Evolutionary conservation across 2,113 vertebrate genomes (phyloP).

Genomic region (Antechinus flavipes): DNA sequence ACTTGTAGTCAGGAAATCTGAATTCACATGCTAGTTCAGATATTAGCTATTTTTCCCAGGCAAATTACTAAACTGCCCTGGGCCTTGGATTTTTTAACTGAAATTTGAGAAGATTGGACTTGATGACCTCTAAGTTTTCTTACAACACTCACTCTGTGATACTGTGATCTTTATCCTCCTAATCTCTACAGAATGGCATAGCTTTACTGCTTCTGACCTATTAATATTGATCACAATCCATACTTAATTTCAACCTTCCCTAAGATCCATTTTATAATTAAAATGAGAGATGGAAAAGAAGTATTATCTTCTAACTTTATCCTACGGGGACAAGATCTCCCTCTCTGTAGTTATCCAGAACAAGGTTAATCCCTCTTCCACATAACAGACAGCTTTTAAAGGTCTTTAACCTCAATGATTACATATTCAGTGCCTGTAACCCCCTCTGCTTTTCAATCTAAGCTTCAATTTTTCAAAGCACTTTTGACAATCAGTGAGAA

Average conservation of each 20-base stretch:
- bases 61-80: background rate
- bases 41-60: background rate
- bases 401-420: background rate
- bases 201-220: background rate
- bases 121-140: background rate
- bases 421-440: background rate
- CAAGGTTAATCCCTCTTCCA: background rate
- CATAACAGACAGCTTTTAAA: background rate
- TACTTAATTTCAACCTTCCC: background rate
- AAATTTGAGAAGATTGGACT: background rate
- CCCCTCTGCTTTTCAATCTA: conserved; percentile 31
- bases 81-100: background rate
- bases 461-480: conserved; percentile 28
- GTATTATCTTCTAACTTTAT: background rate
- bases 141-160: background rate
- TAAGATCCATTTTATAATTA: conserved; percentile 26
- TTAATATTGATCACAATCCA: conserved; percentile 16
- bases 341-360: background rate
- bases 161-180: background rate
- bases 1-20: background rate
- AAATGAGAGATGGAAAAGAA: conserved; percentile 15
- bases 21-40: background rate
- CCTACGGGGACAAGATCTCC: background rate
- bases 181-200: background rate
- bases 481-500: conserved; percentile 37